Evolutionary conservation across 1,140 invertebrate species (phyloP), one percentile per base, ranked within the genome.

Genomic region (Saccostrea glomerata): DNA sequence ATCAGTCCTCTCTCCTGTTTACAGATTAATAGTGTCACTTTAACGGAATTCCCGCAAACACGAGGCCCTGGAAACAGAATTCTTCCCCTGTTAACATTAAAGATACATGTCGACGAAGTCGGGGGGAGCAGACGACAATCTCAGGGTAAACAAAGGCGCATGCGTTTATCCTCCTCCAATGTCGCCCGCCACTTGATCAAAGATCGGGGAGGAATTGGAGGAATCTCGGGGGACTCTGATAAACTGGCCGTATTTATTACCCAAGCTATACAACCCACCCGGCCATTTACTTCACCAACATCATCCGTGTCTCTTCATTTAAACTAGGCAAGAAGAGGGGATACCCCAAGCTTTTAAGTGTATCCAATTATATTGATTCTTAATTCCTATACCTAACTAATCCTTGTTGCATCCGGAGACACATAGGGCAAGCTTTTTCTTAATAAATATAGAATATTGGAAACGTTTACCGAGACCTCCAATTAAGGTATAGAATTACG

Each of bases 141-240:
- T 77, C 70, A 15, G 13, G 23, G 70, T 77, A 30, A 77, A 77
- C 70, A 77, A 36, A 9, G 12, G 25, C 12, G 30, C 70, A 77
- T 30, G 2, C 30, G 25, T 36, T 77, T 77, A 77, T 36, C 70
- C 70, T 30, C 70, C 70, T 25, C 11, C 11, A 77, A 25, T 77
- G 70, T 77, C 70, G 6, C 70, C 70, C 30, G 23, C 25, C 23
- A 77, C 15, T 17, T 25, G 70, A 77, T 77, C 70, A 77, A 77
- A 77, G 70, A 77, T 30, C 25, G 25, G 15, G 13, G 30, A 30
- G 11, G 11, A 36, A 77, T 77, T 77, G 70, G 25, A 30, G 70
- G 70, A 25, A 77, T 77, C 70, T 77, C 11, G 23, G 13, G 47
- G 23, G 70, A 77, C 70, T 77, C 30, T 77, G 70, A 77, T 77